Conservation (phyloP, 2,797 vertebrate genomes). For the Lithobates pipiens region DNA sequence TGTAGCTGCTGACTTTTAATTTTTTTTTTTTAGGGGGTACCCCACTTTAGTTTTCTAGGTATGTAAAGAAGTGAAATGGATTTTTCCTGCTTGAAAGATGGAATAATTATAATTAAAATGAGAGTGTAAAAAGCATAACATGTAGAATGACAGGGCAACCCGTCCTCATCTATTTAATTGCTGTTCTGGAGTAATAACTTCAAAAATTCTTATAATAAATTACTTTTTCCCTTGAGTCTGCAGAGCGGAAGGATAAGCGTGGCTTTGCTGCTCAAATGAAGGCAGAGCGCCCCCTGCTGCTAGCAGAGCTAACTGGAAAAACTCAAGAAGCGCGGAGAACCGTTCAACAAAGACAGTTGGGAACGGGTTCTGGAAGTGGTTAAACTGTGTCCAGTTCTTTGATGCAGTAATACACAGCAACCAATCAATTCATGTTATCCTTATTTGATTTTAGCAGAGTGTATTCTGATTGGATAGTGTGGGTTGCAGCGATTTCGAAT, state of each 20-base stretch:
- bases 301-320: background rate
- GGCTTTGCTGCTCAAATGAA: background rate
- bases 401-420: too few relatives aligned
- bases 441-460: too few relatives aligned
- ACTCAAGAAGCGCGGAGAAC: background rate
- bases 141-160: constrained; percentile 52
- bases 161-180: constrained; percentile 58
- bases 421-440: too few relatives aligned
- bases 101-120: constrained; percentile 56
- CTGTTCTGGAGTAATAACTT: constrained; percentile 47
- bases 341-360: too few relatives aligned
- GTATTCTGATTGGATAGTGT: too few relatives aligned
- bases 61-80: constrained; percentile 26
- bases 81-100: constrained; percentile 38
- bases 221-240: background rate
- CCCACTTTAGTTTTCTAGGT: too few relatives aligned
- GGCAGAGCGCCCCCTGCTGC: constrained; percentile 43
- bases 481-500: too few relatives aligned
- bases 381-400: too few relatives aligned
- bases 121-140: constrained; percentile 37
- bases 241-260: background rate
- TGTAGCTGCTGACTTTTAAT: too few relatives aligned
- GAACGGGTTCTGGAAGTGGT: too few relatives aligned
- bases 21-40: too few relatives aligned
- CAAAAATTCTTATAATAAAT: constrained; percentile 43